A percentile compares a stretch with the other conserved stretches of the same genome.
phyloP scores from a whole-genome alignment of 2,888 invertebrate genomes.

The Cinara cedri region DNA sequence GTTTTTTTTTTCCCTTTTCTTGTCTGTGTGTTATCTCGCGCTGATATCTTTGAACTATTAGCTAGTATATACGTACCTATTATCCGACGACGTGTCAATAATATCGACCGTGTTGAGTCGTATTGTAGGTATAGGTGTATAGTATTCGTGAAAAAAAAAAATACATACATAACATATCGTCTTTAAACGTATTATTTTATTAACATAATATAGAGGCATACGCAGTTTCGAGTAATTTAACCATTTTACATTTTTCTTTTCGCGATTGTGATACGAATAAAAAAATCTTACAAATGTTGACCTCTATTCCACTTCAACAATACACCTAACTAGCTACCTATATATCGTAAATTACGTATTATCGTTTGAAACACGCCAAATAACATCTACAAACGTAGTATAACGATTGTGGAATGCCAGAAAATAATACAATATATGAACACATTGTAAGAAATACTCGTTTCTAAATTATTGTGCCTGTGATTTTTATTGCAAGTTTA shows the following conservation, averaged over 20 bases:
- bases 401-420: too few species aligned
- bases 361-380: not conserved
- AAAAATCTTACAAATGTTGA: not conserved
- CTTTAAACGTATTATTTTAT: not conserved
- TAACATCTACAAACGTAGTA: not conserved
- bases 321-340: not conserved
- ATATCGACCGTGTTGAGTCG: not conserved
- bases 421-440: too few species aligned
- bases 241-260: not conserved
- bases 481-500: too few species aligned
- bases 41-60: not conserved
- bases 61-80: too few species aligned
- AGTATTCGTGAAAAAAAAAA: not conserved
- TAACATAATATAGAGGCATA: not conserved
- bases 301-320: conserved; percentile 2
- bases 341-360: not conserved
- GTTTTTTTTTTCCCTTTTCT: too few species aligned
- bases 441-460: too few species aligned
- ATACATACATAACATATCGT: not conserved
- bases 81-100: not conserved
- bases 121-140: too few species aligned
- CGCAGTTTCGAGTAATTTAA: conserved; percentile 12
- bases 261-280: not conserved
- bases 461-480: too few species aligned
- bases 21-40: not conserved